A percentile compares a stretch with the other conserved stretches of the same genome.
phyloP scores from a whole-genome alignment of 2,113 vertebrate genomes.

The Rhinoptilus africanus region DNA sequence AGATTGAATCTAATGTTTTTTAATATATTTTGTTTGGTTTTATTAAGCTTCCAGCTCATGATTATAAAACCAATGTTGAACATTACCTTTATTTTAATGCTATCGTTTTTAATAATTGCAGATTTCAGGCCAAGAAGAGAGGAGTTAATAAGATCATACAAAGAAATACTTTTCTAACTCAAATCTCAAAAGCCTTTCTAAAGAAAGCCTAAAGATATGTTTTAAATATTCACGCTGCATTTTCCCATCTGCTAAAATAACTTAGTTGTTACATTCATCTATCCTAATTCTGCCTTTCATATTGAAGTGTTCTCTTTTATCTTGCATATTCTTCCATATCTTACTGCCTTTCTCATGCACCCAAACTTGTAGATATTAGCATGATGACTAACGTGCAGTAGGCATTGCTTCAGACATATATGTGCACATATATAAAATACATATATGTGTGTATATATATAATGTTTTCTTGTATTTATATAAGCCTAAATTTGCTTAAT shows the following conservation, averaged over 20 bases:
- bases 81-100: not conserved
- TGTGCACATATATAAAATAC: not conserved
- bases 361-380: not conserved
- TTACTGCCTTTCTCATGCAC: not conserved
- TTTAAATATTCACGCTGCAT: slow-evolving; percentile 22
- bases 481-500: slow-evolving; percentile 27
- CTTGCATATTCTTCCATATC: not conserved
- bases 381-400: not conserved
- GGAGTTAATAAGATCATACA: slow-evolving; percentile 59
- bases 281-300: slow-evolving; percentile 10
- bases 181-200: slow-evolving; percentile 52
- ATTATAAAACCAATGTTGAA: not conserved
- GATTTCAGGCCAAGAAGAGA: slow-evolving; percentile 11
- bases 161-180: slow-evolving; percentile 41
- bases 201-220: slow-evolving; percentile 60
- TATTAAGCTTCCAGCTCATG: not conserved
- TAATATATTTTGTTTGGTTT: not conserved
- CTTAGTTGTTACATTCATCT: not conserved
- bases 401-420: not conserved
- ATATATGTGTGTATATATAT: not conserved
- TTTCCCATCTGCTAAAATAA: slow-evolving; percentile 36
- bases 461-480: not conserved
- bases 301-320: not conserved
- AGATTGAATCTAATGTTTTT: not conserved
- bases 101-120: slow-evolving; percentile 13